A percentile compares a stretch with the other conserved stretches of the same genome.
Conservation (phyloP, 2,113 vertebrate genomes). For the Benthochromis sp. region DNA sequence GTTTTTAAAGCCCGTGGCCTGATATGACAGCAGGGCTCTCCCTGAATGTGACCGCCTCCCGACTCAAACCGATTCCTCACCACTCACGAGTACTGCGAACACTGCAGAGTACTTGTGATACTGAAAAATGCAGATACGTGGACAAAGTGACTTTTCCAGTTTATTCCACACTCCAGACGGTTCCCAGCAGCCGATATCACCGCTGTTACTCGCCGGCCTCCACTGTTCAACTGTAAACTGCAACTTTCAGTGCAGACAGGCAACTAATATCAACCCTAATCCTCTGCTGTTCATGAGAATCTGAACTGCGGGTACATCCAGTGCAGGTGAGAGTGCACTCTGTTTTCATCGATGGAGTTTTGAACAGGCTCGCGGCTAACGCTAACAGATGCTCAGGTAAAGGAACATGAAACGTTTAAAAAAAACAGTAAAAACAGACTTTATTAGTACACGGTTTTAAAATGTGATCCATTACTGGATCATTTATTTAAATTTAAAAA, state of each 20-base stretch:
- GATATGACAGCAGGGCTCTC: neutral
- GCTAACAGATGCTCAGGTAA: neutral
- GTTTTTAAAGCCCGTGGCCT: neutral
- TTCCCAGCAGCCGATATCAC: neutral
- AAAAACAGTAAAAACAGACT: rapidly evolving
- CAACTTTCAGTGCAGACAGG: neutral
- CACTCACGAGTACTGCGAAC: neutral
- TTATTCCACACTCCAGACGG: neutral
- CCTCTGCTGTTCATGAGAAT: neutral
- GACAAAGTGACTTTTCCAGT: neutral
- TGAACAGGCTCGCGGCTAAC: rapidly evolving
- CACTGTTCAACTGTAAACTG: neutral
- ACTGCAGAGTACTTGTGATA: neutral
- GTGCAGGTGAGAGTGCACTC: neutral
- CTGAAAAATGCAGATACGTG: neutral
- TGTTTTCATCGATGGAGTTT: neutral
- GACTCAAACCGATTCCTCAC: neutral
- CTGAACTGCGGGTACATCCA: neutral
- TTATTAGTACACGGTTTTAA: neutral
- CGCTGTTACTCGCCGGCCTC: neutral
- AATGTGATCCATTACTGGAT: neutral
- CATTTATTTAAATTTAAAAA: neutral
- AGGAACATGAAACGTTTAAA: rapidly evolving
- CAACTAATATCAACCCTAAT: neutral
- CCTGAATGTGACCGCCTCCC: neutral